These are phyloP conservation scores for Blennius ocellaris DNA, from an alignment of 2,113 vertebrate species.

Conservation along the genomic window DNA sequence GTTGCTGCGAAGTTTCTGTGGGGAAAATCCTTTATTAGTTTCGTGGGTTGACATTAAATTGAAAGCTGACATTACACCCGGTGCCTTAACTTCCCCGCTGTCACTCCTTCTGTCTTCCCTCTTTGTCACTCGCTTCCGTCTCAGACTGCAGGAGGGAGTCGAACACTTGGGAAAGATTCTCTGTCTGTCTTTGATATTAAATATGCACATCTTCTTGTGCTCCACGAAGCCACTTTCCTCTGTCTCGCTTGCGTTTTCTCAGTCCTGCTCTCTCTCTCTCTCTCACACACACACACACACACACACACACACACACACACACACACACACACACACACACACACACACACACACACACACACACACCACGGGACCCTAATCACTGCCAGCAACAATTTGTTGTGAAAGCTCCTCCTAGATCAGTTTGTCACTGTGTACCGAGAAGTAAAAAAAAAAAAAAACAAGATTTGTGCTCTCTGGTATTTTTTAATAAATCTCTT, in stretches of 20 bases:
- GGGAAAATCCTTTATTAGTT: constrained; percentile 62
- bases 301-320: constrained; percentile 15
- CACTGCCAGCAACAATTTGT: constrained; percentile 59
- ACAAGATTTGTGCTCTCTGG: constrained; percentile 24
- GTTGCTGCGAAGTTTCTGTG: constrained; percentile 17
- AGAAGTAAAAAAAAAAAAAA: constrained; percentile 1
- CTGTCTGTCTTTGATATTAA: constrained; percentile 62
- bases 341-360: neutral
- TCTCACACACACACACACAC: constrained; percentile 15
- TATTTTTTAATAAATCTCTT: constrained; percentile 74
- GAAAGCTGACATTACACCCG: constrained; percentile 34
- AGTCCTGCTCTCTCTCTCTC: constrained; percentile 6
- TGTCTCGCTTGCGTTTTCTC: neutral
- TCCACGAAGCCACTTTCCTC: constrained; percentile 32
- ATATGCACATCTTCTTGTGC: constrained; percentile 55
- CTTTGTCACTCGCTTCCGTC: constrained; percentile 47
- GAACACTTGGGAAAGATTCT: constrained; percentile 55
- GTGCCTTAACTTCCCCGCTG: constrained; percentile 18
- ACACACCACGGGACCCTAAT: constrained; percentile 39
- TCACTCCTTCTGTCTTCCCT: constrained; percentile 45
- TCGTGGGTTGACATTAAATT: constrained; percentile 40
- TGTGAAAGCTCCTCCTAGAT: constrained; percentile 51
- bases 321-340: constrained; percentile 16
- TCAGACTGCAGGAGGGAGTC: constrained; percentile 46
- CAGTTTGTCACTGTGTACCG: constrained; percentile 26